A percentile compares a stretch with the other conserved stretches of the same genome.
phyloP scores from a whole-genome alignment of 2,797 vertebrate genomes.

The Lithobates sylvaticus region DNA sequence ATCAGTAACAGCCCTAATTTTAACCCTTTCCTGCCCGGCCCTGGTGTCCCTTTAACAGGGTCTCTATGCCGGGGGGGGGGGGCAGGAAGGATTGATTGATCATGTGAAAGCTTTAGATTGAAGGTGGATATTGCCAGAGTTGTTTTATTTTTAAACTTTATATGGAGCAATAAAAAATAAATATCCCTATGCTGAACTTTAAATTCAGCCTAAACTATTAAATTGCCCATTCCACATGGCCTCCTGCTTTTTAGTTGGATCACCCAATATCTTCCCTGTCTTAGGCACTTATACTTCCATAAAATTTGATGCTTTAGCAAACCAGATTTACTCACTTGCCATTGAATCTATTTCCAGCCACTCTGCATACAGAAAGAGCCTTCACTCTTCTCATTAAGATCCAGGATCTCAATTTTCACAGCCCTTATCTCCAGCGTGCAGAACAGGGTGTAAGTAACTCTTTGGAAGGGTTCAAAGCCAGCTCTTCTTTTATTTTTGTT shows the following conservation, averaged over 20 bases:
- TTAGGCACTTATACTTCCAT: not conserved
- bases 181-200: too few relatives aligned
- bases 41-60: too few relatives aligned
- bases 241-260: not conserved
- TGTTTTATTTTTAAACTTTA: too few relatives aligned
- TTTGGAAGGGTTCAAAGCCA: slow-evolving; percentile 72
- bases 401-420: slow-evolving; percentile 66
- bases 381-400: slow-evolving; percentile 60
- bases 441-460: slow-evolving; percentile 64
- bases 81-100: too few relatives aligned
- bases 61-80: too few relatives aligned
- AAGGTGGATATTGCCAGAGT: too few relatives aligned
- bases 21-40: too few relatives aligned
- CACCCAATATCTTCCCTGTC: not conserved
- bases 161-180: too few relatives aligned
- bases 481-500: slow-evolving; percentile 61
- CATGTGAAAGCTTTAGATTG: too few relatives aligned
- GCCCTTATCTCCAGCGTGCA: slow-evolving; percentile 71
- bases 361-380: slow-evolving; percentile 56
- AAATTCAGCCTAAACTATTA: too few relatives aligned
- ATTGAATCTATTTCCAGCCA: not conserved
- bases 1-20: too few relatives aligned
- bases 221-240: not conserved
- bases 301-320: not conserved
- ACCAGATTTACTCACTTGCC: not conserved